Evolutionary conservation across 2,113 vertebrate genomes (phyloP), one percentile per base, ranked within the genome.

Genomic region (Neogale vison): DNA sequence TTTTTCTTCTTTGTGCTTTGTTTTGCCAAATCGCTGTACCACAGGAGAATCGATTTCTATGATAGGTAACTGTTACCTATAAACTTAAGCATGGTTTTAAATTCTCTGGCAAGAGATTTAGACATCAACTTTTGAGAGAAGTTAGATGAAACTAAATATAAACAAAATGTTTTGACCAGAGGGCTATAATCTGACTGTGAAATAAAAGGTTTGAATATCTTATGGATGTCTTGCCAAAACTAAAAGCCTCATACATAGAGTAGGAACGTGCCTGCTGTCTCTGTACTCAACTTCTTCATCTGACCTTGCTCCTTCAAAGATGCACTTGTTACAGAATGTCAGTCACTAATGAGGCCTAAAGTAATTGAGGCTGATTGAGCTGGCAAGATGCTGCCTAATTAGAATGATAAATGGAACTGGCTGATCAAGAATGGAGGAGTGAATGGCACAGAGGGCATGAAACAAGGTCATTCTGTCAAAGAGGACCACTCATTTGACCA

Each of bases 281-380:
- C 83, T 94, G 77, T 97, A 90, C 85, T 98, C 94, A 96, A 98
- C 97, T 98, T 97, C 98, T 98, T 98, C 98, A 98, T 98, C 93
- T 99, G 98, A 98, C 98, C 98, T 99, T 98, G 98, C 96, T 98
- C 98, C 98, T 97, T 99, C 95, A 97, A 98, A 98, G 97, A 98
- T 98, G 97, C 93, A 87, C 98, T 99, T 99, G 98, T 98, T 99
- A 99, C 98, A 98, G 93, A 97, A 98, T 99, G 99, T 99, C 99
- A 99, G 98, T 99, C 99, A 99, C 98, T 99, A 99, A 99, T 99
- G 99, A 99, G 99, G 98, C 98, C 99, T 98, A 99, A 99, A 99
- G 99, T 99, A 99, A 99, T 99, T 99, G 99, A 99, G 99, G 98
- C 98, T 99, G 99, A 99, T 99, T 99, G 99, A 99, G 98, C 98